Percentiles rank a stretch among this genome's conserved stretches.
These are phyloP conservation scores for Leptosomus discolor DNA, from an alignment of 2,113 vertebrate species.

Conservation along the genomic window DNA sequence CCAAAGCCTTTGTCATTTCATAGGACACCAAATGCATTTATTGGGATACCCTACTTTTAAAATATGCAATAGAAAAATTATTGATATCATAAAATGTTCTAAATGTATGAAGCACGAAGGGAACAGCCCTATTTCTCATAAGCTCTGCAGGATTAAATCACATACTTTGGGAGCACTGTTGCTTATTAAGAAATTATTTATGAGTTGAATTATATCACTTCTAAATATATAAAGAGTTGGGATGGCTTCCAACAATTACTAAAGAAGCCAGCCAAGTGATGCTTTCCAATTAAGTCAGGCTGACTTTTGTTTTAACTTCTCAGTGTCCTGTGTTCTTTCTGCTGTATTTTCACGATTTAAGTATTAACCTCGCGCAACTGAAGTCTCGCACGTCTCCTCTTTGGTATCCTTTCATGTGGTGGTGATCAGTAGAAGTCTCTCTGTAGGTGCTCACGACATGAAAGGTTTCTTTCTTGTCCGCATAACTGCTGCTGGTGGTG, in stretches of 20 bases:
- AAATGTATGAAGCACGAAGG: not conserved
- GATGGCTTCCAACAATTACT: conserved; percentile 26
- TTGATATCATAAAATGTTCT: not conserved
- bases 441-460: not conserved
- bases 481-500: not conserved
- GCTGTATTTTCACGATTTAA: not conserved
- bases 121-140: not conserved
- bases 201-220: conserved; percentile 31
- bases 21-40: not conserved
- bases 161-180: not conserved
- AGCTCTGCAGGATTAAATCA: conserved; percentile 5
- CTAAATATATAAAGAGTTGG: conserved; percentile 52
- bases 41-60: not conserved
- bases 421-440: not conserved
- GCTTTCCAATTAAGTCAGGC: conserved; percentile 49
- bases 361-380: not conserved
- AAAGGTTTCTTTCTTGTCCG: conserved; percentile 48
- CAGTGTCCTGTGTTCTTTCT: not conserved
- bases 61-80: not conserved
- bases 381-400: conserved; percentile 16
- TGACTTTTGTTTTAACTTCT: not conserved
- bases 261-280: conserved; percentile 6
- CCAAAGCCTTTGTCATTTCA: not conserved
- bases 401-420: conserved; percentile 26
- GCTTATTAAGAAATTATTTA: conserved; percentile 51